Conservation (phyloP, 2,113 vertebrate species). For the Burhinus oedicnemus region DNA sequence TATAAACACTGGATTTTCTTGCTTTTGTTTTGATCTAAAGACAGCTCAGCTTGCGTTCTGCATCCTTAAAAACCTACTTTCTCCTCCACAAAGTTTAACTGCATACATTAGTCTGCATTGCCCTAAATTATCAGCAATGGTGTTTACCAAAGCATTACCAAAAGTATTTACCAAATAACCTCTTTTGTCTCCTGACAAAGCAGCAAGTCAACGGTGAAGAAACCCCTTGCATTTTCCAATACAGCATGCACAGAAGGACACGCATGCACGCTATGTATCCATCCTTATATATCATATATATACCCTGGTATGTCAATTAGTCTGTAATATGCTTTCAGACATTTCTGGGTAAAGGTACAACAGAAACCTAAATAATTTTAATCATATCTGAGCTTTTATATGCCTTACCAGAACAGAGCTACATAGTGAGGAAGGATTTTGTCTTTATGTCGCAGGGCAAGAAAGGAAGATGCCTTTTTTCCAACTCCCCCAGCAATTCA, state of each 20-base stretch:
- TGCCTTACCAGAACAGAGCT: background rate
- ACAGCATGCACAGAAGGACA: background rate
- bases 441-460: background rate
- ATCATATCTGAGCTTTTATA: background rate
- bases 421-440: conserved; percentile 9
- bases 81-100: background rate
- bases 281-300: background rate
- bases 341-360: background rate
- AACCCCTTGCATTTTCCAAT: background rate
- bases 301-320: background rate
- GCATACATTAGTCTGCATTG: background rate
- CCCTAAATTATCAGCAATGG: background rate
- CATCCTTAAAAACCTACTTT: background rate
- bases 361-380: background rate
- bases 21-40: background rate
- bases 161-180: background rate
- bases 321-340: background rate
- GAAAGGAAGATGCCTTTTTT: conserved; percentile 55
- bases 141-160: background rate
- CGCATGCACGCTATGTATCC: background rate
- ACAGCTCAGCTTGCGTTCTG: background rate
- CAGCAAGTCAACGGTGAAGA: background rate
- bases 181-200: background rate
- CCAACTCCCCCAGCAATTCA: conserved; percentile 18
- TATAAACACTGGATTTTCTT: background rate